A percentile compares a stretch with the other conserved stretches of the same genome.
These are phyloP conservation scores for Mythimna lalbum DNA, from an alignment of 2,888 invertebrate genomes.

Conservation along the genomic window DNA sequence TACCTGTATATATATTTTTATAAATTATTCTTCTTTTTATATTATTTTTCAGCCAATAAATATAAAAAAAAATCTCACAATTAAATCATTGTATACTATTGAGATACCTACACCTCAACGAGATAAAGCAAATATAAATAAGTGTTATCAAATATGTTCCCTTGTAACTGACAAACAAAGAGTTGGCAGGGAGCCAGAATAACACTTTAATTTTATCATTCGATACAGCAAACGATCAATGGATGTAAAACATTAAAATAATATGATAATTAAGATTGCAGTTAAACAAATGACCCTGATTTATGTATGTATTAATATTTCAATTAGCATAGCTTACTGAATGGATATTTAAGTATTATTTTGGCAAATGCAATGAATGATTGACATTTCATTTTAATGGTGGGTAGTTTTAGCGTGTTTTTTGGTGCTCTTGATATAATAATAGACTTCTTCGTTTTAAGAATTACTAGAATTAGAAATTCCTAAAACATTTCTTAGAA, in stretches of 20 bases:
- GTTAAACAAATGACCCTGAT: neutral
- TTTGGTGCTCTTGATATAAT: neutral
- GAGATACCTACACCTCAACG: slow-evolving; percentile 13
- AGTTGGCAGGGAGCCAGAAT: slow-evolving; percentile 67
- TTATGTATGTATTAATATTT: neutral
- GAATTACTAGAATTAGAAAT: too few species aligned
- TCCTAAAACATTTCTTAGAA: too few species aligned
- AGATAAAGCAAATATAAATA: slow-evolving; percentile 48
- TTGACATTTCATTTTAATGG: neutral
- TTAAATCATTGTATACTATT: slow-evolving; percentile 12
- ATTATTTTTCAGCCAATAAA: neutral
- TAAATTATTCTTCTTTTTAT: neutral
- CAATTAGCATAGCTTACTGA: neutral
- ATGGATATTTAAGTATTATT: neutral
- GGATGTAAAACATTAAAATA: slow-evolving; percentile 11
- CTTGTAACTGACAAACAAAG: slow-evolving; percentile 63
- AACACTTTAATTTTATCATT: slow-evolving; percentile 55
- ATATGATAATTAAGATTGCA: slow-evolving; percentile 10
- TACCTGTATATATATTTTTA: slow-evolving; percentile 2
- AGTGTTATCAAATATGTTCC: slow-evolving; percentile 55
- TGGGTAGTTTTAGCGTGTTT: slow-evolving; percentile 4
- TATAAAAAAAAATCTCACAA: neutral
- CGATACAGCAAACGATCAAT: slow-evolving; percentile 29
- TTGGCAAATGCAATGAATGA: neutral
- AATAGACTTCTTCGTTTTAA: neutral